Evolutionary conservation across 2,113 vertebrate genomes (phyloP).

Genomic region (Callipepla californica): DNA sequence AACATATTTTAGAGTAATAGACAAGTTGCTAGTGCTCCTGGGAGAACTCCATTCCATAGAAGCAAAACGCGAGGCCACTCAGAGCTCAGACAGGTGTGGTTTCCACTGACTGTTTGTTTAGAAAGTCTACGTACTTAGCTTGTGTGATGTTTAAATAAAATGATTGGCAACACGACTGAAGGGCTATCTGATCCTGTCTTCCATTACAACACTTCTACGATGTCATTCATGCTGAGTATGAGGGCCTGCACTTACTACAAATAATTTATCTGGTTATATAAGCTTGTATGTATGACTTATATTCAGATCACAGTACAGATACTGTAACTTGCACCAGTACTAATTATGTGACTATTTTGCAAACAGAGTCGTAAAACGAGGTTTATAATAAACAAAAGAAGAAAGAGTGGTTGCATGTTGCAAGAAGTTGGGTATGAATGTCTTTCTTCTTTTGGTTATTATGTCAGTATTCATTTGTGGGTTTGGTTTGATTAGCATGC

Average conservation of each 20-base stretch:
- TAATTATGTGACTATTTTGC: rapidly evolving
- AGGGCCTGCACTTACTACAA: background rate
- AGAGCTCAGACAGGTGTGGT: rapidly evolving
- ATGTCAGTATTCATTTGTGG: rapidly evolving
- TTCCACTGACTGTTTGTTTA: background rate
- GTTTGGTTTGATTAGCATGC: background rate
- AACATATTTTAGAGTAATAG: background rate
- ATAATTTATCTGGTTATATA: background rate
- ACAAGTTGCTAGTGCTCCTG: background rate
- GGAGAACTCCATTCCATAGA: rapidly evolving
- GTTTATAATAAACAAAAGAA: background rate
- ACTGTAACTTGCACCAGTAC: background rate
- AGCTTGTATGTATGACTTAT: background rate
- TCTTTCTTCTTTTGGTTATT: background rate
- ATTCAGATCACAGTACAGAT: background rate
- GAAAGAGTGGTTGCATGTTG: background rate
- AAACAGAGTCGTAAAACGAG: background rate
- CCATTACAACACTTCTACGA: rapidly evolving
- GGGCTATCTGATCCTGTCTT: rapidly evolving
- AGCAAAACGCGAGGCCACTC: background rate
- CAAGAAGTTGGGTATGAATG: background rate
- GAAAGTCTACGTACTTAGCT: background rate
- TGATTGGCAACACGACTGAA: rapidly evolving
- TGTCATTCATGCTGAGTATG: background rate
- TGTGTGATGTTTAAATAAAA: background rate